Conservation (phyloP, 2,113 vertebrate species). For the Gracilinanus agilis region DNA sequence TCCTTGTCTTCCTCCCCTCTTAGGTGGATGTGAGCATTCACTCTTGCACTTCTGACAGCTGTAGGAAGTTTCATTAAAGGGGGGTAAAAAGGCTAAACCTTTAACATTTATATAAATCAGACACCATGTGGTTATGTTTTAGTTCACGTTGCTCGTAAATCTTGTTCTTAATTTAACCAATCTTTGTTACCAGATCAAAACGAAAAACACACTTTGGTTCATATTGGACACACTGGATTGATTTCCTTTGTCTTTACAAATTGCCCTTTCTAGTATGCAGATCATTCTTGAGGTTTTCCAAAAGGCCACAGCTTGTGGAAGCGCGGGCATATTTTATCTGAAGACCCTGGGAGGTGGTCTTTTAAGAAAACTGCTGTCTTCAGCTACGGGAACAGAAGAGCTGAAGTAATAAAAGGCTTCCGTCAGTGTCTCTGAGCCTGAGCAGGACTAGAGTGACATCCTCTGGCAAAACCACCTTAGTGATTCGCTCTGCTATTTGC, state of each 20-base stretch:
- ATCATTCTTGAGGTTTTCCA: constrained; percentile 26
- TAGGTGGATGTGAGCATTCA: neutral
- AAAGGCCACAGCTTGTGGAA: constrained; percentile 16
- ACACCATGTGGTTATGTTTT: neutral
- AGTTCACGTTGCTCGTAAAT: neutral
- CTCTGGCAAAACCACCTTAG: constrained; percentile 56
- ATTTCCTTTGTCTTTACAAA: constrained; percentile 41
- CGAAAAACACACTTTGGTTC: neutral
- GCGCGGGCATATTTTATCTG: neutral
- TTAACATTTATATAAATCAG: neutral
- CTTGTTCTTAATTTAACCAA: constrained; percentile 23
- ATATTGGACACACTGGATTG: neutral
- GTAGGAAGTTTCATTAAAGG: neutral
- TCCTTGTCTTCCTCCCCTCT: neutral
- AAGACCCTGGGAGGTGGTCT: neutral
- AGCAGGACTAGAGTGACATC: constrained; percentile 72
- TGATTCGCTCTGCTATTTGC: neutral
- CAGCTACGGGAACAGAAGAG: neutral
- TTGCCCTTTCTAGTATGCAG: neutral
- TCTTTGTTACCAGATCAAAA: constrained; percentile 21
- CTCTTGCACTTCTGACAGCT: neutral
- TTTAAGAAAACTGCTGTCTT: constrained; percentile 12
- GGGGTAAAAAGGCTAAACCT: neutral
- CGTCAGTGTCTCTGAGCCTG: neutral
- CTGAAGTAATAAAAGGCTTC: neutral